Base-by-base conservation (phyloP, 2,113 vertebrate genomes). In the Eira barbara region DNA sequence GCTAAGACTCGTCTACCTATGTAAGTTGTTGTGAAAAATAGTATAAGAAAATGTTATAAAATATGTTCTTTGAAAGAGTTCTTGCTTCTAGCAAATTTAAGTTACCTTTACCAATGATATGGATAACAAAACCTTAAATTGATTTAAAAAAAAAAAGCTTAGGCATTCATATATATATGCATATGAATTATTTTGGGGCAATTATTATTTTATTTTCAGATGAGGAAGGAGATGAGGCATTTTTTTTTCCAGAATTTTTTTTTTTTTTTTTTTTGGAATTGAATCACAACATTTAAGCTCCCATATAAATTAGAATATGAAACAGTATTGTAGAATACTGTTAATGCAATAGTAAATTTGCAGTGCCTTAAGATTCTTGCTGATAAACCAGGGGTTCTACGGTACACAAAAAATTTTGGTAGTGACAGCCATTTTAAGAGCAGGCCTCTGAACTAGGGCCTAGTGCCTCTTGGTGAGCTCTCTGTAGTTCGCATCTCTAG, bases 401-500 rank as follows among this genome's bases (percentile, higher is more conserved):
- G 14, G 10, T 27, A 13, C 5, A 23, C 8, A 42, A 61, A 78
- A 84, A 55, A 21, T 34, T 83, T 84, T 84, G 65, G 34, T 14
- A 31, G 87, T 42, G 52, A 45, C 5, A 9, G 12, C 4, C 18
- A 15, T 49, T 61, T 63, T 61, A 67, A 61, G 29, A 31, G 31
- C 31, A 36, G 34, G 18, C 45, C 3, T 36, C 29, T 79, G 11
- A 34, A 59, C 18, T n/a, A 10, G 17, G 9, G 67, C 12, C 42
- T 23, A n/a, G 6, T 6, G 1, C 13, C 34, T 12, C 36, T 67
- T 13, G 36, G 1, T 1, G 39, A 21, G 4, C 3, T n/a, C 17
- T 47, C 31, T 76, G 1, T 23, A 21, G 25, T 34, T 31, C 7
- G 45, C 23, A 36, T 34, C 9, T 89, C 36, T 55, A 34, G 49